Conservation (phyloP, 2,888 invertebrate genomes). For the Hemaris fuciformis region DNA sequence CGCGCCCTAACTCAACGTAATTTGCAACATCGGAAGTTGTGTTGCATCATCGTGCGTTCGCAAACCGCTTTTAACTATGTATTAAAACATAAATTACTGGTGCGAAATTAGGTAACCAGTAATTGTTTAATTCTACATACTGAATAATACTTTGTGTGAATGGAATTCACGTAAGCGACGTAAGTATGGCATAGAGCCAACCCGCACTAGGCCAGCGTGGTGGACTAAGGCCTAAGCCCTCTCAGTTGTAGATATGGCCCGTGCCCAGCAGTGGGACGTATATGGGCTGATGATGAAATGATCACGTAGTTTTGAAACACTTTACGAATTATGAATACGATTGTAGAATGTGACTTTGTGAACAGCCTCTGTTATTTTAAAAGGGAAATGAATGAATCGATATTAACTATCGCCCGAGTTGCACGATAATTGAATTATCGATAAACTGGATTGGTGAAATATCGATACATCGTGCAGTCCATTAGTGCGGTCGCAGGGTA, state of each 20-base stretch:
- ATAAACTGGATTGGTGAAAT: conserved; percentile 25
- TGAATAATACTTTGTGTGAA: too few species aligned
- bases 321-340: too few species aligned
- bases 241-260: too few species aligned
- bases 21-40: not conserved
- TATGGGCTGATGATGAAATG: too few species aligned
- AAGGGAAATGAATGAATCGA: not conserved
- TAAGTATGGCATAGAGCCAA: too few species aligned
- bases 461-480: conserved; percentile 19
- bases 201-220: too few species aligned
- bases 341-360: too few species aligned
- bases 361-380: too few species aligned
- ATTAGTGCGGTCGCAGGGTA: conserved; percentile 37
- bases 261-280: too few species aligned
- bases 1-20: not conserved
- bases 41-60: not conserved
- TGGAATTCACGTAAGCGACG: too few species aligned
- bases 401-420: not conserved
- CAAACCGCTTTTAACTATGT: not conserved
- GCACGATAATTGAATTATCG: conserved; percentile 20
- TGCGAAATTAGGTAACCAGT: not conserved
- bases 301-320: too few species aligned
- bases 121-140: not conserved
- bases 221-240: too few species aligned
- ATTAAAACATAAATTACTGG: not conserved